Evolutionary conservation across 2,888 invertebrate genomes (phyloP), one percentile per base, ranked within the genome.

Genomic region (Noctua janthe): DNA sequence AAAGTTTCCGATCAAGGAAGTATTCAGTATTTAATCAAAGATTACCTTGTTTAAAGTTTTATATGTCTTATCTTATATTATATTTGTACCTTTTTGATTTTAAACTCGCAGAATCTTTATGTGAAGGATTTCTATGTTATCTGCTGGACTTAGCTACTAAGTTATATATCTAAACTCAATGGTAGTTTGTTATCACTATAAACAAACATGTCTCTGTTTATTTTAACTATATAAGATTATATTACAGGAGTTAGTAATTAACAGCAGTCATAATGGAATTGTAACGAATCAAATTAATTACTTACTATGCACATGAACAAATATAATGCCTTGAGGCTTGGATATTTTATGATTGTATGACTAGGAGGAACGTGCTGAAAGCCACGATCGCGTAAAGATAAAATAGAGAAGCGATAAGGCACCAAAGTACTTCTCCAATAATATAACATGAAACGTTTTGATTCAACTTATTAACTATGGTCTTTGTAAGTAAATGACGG

Each of bases 91-190:
- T 79, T 85, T 87, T 83, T 85, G 79, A 78, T 86, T 86, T 87
- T 87, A 87, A 86, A 84, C 73, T 82, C 78, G 80, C 49, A 81
- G 82, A 85, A 88, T 87, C 86, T 87, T 87, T 87, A 88, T 82
- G 85, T 85, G 82, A 87, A 89, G 89, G 89, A 91, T 92, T 84
- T 81, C 78, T 88, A 89, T 91, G 91, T 93, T 95, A 94, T 94
- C 95, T 90, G n/a, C 70, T 78, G 85, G 86, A 87, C 90, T 91
- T 89, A 88, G 90, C 89, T 92, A 89, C 90, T 88, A 90, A 90
- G 84, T 86, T 90, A 87, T 90, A 89, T 82, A 85, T 86, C 88
- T 84, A 82, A 88, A 88, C 81, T 86, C 82, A 88, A 87, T 81
- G 90, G 83, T 85, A 83, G 82, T 79, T 73, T 83, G 87, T 92